These are phyloP conservation scores for human DNA, from an alignment of 2,113 vertebrate species.

Conservation along the genomic window DNA sequence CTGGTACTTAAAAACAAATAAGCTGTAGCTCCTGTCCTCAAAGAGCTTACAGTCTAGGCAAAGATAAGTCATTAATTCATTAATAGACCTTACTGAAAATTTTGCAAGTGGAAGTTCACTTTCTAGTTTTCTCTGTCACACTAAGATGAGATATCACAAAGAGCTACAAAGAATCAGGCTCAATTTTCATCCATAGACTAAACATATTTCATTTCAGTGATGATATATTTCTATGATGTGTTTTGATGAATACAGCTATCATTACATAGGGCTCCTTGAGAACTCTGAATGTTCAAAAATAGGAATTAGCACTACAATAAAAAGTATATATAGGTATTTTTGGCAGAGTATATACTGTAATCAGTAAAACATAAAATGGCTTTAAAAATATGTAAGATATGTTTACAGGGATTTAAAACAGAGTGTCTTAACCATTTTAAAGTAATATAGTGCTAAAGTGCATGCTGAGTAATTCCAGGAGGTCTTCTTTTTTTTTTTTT, in stretches of 20 bases:
- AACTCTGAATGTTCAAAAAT: conserved; percentile 10
- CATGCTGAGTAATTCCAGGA: conserved; percentile 65
- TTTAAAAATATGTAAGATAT: conserved; percentile 36
- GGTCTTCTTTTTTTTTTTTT: neutral
- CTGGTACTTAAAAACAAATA: neutral
- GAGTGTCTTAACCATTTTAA: conserved; percentile 60
- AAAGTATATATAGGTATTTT: neutral
- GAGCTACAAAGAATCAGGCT: neutral
- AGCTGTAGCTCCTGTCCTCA: neutral
- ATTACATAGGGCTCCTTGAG: neutral
- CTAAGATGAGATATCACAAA: neutral
- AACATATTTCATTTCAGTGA: neutral
- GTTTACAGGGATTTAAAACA: conserved; percentile 28
- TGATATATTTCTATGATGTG: neutral
- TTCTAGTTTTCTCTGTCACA: neutral
- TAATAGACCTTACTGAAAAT: neutral
- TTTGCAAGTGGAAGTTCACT: neutral
- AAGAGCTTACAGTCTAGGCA: neutral
- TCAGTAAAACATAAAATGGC: neutral
- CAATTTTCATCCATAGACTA: neutral
- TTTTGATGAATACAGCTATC: neutral
- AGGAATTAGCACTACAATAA: conserved; percentile 14
- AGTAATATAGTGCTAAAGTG: conserved; percentile 41
- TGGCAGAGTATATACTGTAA: neutral
- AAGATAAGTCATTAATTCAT: neutral